Evolutionary conservation across 2,888 invertebrate genomes (phyloP).

Genomic region (Cheilosia grossa): DNA sequence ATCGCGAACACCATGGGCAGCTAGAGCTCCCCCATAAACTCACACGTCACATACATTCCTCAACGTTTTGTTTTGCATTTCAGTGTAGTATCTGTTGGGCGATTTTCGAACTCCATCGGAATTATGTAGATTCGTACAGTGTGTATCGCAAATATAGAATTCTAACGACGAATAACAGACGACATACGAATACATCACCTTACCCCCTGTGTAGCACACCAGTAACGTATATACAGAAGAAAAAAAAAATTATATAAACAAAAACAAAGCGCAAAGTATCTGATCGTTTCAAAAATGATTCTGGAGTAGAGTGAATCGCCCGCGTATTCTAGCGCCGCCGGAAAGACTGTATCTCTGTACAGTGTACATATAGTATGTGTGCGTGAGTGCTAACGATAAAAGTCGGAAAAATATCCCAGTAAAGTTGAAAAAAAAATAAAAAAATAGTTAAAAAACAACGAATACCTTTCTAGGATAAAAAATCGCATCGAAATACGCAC

Average conservation of each 20-base stretch:
- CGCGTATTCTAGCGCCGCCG: constrained; percentile 66
- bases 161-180: constrained; percentile 34
- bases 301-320: constrained; percentile 65
- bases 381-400: constrained; percentile 50
- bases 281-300: constrained; percentile 67
- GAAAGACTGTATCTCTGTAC: constrained; percentile 39
- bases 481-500: constrained; percentile 21
- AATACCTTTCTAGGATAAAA: constrained; percentile 7
- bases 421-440: constrained; percentile 24
- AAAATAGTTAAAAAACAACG: constrained; percentile 1
- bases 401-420: constrained; percentile 12
- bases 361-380: constrained; percentile 27
- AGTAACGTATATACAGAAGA: constrained; percentile 3
- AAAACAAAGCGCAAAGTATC: constrained; percentile 54
- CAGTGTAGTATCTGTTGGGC: constrained; percentile 39
- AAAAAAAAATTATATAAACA: not conserved
- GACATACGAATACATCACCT: constrained; percentile 4
- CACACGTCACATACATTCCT: constrained; percentile 37
- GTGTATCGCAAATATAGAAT: constrained; percentile 39
- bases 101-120: constrained; percentile 51
- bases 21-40: constrained; percentile 10
- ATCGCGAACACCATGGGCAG: constrained; percentile 45
- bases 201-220: not conserved
- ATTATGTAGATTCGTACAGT: constrained; percentile 52
- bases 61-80: constrained; percentile 49